Conservation (phyloP, 2,797 vertebrate genomes). For the Neoniphon sammara region DNA sequence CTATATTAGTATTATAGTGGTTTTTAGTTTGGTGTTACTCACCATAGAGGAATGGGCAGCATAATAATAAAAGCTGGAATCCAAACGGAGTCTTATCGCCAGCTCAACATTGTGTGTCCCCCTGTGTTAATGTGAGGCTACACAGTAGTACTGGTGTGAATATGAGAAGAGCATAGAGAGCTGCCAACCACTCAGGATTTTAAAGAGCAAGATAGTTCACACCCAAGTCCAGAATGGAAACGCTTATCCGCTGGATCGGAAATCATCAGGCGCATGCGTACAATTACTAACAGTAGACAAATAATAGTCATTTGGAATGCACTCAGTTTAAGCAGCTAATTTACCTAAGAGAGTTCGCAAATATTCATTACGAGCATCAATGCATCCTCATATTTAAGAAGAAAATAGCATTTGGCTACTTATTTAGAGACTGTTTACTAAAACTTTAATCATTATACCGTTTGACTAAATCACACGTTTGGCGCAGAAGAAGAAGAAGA, state of each 20-base stretch:
- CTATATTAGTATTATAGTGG: not conserved
- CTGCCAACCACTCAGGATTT: slow-evolving; percentile 34
- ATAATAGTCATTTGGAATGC: too few species aligned
- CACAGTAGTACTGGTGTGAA: slow-evolving; percentile 67
- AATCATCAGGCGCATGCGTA: slow-evolving; percentile 11
- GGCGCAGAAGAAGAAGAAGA: too few species aligned
- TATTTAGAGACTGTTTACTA: too few species aligned
- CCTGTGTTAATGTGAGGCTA: slow-evolving; percentile 58
- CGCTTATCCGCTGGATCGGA: too few species aligned
- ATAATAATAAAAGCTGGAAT: slow-evolving; percentile 35
- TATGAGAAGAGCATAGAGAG: slow-evolving; percentile 72
- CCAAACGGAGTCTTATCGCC: slow-evolving; percentile 49
- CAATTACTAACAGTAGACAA: too few species aligned
- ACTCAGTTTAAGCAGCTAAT: too few species aligned
- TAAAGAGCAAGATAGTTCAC: slow-evolving; percentile 63
- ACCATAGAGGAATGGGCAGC: slow-evolving; percentile 60
- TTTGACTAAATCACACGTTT: too few species aligned
- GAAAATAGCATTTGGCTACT: too few species aligned
- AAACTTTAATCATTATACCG: too few species aligned
- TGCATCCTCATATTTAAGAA: too few species aligned
- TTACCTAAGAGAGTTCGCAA: too few species aligned
- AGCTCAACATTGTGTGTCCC: slow-evolving; percentile 65
- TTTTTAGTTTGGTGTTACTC: slow-evolving; percentile 50
- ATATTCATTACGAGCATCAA: too few species aligned
- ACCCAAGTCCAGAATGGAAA: not conserved